Percentiles rank a stretch among this genome's conserved stretches.
phyloP scores from a whole-genome alignment of 2,888 invertebrate species.

The Meganola albula region DNA sequence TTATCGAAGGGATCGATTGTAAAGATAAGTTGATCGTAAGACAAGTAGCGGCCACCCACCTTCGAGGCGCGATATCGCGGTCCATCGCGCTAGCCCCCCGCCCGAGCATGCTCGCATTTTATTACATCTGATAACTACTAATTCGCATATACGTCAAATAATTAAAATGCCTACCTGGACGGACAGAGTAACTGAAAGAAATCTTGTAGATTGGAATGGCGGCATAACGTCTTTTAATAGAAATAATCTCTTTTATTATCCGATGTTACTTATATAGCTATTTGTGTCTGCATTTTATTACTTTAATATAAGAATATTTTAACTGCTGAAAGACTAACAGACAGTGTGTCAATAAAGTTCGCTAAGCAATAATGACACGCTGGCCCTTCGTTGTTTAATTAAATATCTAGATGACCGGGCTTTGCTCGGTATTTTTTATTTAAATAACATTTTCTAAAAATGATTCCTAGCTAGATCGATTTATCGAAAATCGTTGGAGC shows the following conservation, averaged over 20 bases:
- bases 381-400: no score
- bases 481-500: no score
- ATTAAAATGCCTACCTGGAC: slow-evolving; percentile 47
- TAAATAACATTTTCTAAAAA: no score
- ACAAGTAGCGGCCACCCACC: slow-evolving; percentile 75
- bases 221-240: slow-evolving; percentile 35
- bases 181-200: slow-evolving; percentile 27
- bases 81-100: slow-evolving; percentile 35
- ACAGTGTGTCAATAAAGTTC: no score
- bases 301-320: no score
- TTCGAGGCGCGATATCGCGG: slow-evolving; percentile 33
- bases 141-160: slow-evolving; percentile 73
- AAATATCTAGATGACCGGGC: no score
- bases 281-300: slow-evolving; percentile 26
- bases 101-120: slow-evolving; percentile 60
- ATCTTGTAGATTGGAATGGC: slow-evolving; percentile 37
- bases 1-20: slow-evolving; percentile 74
- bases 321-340: no score
- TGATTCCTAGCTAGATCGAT: no score
- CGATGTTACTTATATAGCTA: slow-evolving; percentile 31
- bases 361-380: no score
- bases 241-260: slow-evolving; percentile 38
- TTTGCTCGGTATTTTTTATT: no score
- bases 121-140: slow-evolving; percentile 69
- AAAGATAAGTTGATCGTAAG: slow-evolving; percentile 75